These are phyloP conservation scores for Lochmaea capreae DNA, from an alignment of 2,888 invertebrate genomes.

Conservation along the genomic window DNA sequence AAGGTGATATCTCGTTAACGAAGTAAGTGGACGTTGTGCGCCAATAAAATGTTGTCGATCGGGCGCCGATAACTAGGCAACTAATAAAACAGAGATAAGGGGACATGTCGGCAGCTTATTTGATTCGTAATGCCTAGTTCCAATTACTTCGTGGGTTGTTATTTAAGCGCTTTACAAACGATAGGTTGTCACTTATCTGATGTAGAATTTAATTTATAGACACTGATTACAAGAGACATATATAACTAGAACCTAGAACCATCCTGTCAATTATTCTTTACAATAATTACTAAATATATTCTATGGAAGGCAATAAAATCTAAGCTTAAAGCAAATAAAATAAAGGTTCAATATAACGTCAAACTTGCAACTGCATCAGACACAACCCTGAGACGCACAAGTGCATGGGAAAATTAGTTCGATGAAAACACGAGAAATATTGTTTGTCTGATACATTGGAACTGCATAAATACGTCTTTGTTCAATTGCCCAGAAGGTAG, in stretches of 20 bases:
- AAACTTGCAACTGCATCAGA: too few species aligned
- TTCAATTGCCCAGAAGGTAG: too few species aligned
- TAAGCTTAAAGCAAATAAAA: too few species aligned
- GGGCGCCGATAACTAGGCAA: conserved; percentile 7
- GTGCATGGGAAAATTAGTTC: too few species aligned
- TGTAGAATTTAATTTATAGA: conserved; percentile 2
- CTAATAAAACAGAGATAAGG: conserved; percentile 21
- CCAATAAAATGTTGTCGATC: conserved; percentile 10
- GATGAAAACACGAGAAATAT: too few species aligned
- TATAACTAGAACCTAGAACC: background rate
- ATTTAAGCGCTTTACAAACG: conserved; percentile 14
- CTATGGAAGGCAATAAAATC: too few species aligned
- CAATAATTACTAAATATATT: background rate
- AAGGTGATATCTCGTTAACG: conserved; percentile 10
- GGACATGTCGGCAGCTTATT: conserved; percentile 22
- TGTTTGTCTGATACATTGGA: too few species aligned
- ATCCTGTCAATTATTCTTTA: background rate
- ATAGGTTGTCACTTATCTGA: conserved; percentile 20
- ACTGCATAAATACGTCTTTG: too few species aligned
- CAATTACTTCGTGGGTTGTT: conserved; percentile 23
- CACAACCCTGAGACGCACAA: too few species aligned
- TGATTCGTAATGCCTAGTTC: conserved; percentile 18
- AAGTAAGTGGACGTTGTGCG: background rate
- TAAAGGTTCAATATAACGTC: too few species aligned
- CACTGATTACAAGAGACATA: background rate